Percentiles rank a stretch among this genome's conserved stretches.
These are phyloP conservation scores for Bombus pyrosoma DNA, from an alignment of 1,140 invertebrate species.

Conservation along the genomic window DNA sequence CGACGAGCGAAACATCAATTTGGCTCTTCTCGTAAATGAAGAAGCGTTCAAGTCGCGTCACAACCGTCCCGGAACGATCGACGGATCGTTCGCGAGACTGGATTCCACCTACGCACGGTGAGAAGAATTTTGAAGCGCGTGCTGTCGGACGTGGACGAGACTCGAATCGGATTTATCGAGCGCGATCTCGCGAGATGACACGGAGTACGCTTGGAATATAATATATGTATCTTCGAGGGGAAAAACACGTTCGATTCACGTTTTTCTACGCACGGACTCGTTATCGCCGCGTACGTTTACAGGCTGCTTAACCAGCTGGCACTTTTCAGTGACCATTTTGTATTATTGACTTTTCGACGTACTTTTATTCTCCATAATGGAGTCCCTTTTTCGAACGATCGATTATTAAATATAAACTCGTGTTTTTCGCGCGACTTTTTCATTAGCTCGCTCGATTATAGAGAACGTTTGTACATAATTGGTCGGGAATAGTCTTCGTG, in stretches of 20 bases:
- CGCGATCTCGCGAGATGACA: neutral
- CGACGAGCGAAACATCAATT: neutral
- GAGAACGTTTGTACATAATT: neutral
- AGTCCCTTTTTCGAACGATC: neutral
- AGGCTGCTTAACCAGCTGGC: neutral
- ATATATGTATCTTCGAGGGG: neutral
- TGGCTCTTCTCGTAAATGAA: neutral
- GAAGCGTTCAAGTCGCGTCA: neutral
- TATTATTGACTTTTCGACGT: conserved; percentile 18
- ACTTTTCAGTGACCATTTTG: conserved; percentile 11
- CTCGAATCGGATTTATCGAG: conserved; percentile 7
- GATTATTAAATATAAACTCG: neutral
- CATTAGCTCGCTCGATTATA: neutral
- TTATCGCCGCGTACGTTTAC: conserved; percentile 4
- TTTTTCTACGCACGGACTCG: conserved; percentile 5
- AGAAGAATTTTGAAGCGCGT: neutral
- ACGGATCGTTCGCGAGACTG: neutral
- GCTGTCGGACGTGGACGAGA: neutral
- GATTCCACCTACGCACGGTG: neutral
- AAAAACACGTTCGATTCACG: neutral
- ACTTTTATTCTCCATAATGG: conserved; percentile 3
- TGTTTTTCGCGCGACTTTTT: neutral
- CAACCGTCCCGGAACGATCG: neutral
- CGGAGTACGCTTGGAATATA: neutral
- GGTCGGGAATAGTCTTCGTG: conserved; percentile 2